Evolutionary conservation across 2,888 invertebrate species (phyloP).

Genomic region (Netelia fuscicornis): DNA sequence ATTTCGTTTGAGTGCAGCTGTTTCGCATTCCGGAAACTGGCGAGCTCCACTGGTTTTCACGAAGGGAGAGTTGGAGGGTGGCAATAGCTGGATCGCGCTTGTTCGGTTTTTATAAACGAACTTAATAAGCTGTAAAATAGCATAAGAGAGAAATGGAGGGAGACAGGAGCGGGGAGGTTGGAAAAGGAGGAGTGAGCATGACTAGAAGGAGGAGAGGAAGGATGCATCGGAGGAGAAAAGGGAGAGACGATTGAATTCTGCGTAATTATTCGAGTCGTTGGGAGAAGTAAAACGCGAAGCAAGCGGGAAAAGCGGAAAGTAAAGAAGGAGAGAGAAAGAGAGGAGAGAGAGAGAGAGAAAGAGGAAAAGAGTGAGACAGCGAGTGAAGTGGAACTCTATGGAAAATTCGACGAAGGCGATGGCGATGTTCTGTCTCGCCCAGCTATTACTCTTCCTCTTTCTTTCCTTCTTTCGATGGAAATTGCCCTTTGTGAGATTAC

Average conservation of each 20-base stretch:
- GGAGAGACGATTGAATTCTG: constrained; percentile 63
- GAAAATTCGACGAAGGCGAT: constrained; percentile 34
- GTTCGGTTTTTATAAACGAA: constrained; percentile 57
- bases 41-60: constrained; percentile 31
- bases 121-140: constrained; percentile 41
- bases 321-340: neutral
- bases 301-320: neutral
- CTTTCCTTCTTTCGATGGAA: constrained; percentile 57
- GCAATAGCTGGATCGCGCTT: constrained; percentile 6
- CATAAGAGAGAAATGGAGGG: neutral
- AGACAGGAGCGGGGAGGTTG: neutral
- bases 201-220: constrained; percentile 2
- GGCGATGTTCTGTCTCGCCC: constrained; percentile 21
- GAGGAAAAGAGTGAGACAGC: neutral
- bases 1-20: constrained; percentile 63
- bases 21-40: constrained; percentile 56
- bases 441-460: constrained; percentile 40
- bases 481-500: constrained; percentile 68
- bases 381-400: constrained; percentile 26
- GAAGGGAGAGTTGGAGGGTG: neutral
- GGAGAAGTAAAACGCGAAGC: constrained; percentile 50
- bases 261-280: constrained; percentile 66
- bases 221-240: constrained; percentile 29
- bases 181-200: neutral
- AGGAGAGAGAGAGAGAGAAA: neutral